Percentiles rank a stretch among this genome's conserved stretches.
phyloP scores from a whole-genome alignment of 2,888 invertebrate genomes.

The Palloptera scutellata region DNA sequence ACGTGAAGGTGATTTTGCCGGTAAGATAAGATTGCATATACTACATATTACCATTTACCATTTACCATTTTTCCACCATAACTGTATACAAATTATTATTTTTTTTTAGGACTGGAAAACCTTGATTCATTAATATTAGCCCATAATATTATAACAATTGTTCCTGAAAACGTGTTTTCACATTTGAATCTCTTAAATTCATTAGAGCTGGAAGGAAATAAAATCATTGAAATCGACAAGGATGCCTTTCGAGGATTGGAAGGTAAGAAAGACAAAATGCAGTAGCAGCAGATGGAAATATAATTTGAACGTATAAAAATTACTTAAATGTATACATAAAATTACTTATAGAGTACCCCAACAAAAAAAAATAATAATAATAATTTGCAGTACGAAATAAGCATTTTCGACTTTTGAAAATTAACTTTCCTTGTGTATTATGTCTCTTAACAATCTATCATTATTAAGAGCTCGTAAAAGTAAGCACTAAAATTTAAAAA shows the following conservation, averaged over 20 bases:
- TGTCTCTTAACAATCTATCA: too few relatives aligned
- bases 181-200: conserved; percentile 84
- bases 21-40: conserved; percentile 64
- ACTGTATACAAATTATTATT: background rate
- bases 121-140: conserved; percentile 86
- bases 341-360: too few relatives aligned
- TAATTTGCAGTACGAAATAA: too few relatives aligned
- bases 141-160: conserved; percentile 81
- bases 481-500: too few relatives aligned
- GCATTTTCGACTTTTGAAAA: too few relatives aligned
- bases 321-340: too few relatives aligned
- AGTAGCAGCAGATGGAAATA: background rate
- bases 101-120: conserved; percentile 74
- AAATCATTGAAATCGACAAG: conserved; percentile 80
- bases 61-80: too few relatives aligned
- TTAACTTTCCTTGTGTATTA: too few relatives aligned
- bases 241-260: conserved; percentile 88
- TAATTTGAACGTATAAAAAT: background rate
- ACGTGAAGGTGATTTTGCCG: conserved; percentile 85
- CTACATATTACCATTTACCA: too few relatives aligned
- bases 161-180: conserved; percentile 83
- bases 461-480: too few relatives aligned
- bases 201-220: conserved; percentile 87
- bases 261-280: conserved; percentile 68
- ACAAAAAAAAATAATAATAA: too few relatives aligned